Conservation (phyloP, 2,797 vertebrate genomes). For the Chaetophractus vellerosus region DNA sequence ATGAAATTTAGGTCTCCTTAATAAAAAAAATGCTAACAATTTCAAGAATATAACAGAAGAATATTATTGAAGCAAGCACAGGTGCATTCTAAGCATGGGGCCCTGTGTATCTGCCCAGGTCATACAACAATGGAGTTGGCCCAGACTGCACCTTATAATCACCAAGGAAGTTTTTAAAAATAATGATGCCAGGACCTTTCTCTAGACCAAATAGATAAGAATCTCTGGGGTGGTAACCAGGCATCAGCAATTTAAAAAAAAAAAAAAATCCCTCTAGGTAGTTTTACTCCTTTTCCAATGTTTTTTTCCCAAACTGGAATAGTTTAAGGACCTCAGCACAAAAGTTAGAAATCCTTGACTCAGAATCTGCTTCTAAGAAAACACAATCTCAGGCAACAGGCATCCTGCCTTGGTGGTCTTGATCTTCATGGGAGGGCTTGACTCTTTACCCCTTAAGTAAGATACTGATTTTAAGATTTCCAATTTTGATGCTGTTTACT, state of each 20-base stretch:
- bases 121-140: neutral
- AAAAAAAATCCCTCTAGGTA: no score
- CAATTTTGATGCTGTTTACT: no score
- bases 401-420: no score
- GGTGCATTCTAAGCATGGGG: neutral
- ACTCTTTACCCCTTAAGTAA: no score
- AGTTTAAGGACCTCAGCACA: no score
- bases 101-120: neutral
- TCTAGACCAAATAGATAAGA: neutral
- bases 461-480: no score
- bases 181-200: neutral
- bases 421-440: no score
- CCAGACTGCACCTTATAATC: neutral
- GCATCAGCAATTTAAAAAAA: neutral
- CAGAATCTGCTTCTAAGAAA: no score
- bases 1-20: neutral
- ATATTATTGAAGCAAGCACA: neutral
- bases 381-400: no score
- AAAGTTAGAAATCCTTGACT: no score
- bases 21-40: neutral
- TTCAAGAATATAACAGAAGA: neutral
- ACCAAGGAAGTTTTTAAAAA: neutral
- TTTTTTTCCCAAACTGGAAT: no score
- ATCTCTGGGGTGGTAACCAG: neutral
- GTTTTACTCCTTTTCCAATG: no score